Evolutionary conservation across 2,888 invertebrate genomes (phyloP).

Genomic region (Campaea margaritaria): DNA sequence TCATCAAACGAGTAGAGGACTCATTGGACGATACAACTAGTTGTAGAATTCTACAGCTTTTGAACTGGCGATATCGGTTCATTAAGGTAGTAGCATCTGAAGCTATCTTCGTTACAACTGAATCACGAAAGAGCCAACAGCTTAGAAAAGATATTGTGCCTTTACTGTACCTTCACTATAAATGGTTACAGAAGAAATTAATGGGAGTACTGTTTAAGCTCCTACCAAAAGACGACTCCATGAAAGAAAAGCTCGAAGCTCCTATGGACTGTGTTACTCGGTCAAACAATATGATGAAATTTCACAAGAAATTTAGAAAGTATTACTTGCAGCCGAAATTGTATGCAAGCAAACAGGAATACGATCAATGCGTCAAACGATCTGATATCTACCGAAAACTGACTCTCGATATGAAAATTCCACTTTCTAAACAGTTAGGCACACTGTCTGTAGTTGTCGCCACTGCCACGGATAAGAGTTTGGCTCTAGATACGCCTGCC

Average conservation of each 20-base stretch:
- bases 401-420: constrained; percentile 62
- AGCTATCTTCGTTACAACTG: constrained; percentile 61
- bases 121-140: constrained; percentile 63
- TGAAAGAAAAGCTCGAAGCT: constrained; percentile 48
- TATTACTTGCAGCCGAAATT: constrained; percentile 71
- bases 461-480: constrained; percentile 49
- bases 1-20: constrained; percentile 58
- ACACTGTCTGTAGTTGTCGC: constrained; percentile 51
- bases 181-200: constrained; percentile 89
- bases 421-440: constrained; percentile 61
- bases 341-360: constrained; percentile 61
- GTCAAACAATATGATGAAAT: constrained; percentile 54
- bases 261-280: constrained; percentile 47
- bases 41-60: constrained; percentile 72
- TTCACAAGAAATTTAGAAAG: constrained; percentile 74
- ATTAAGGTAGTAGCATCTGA: constrained; percentile 67
- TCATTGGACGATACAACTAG: constrained; percentile 65
- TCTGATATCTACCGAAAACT: constrained; percentile 55
- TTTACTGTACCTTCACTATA: constrained; percentile 88
- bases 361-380: constrained; percentile 53
- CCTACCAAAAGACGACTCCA: constrained; percentile 44
- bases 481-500: constrained; percentile 67
- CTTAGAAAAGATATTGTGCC: constrained; percentile 84
- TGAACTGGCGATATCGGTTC: constrained; percentile 85
- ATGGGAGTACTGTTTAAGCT: constrained; percentile 64